Evolutionary conservation across 2,113 vertebrate species (phyloP).

Genomic region (Ellobius talpinus): DNA sequence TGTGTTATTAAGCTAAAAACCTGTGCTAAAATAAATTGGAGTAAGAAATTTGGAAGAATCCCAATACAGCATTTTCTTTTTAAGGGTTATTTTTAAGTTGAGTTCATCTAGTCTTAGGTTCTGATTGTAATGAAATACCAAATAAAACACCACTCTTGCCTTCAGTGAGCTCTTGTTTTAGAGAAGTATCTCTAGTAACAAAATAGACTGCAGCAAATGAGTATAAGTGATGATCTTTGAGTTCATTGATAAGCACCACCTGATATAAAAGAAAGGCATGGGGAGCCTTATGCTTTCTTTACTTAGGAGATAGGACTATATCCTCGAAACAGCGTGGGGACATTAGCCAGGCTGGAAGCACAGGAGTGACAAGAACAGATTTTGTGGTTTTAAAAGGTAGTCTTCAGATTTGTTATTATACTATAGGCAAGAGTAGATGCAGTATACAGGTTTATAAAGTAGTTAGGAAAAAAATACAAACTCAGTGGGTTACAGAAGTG

Average conservation of each 20-base stretch:
- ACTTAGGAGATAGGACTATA: background rate
- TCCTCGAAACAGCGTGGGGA: background rate
- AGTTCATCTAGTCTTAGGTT: background rate
- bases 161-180: background rate
- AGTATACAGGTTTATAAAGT: background rate
- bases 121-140: background rate
- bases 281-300: background rate
- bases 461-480: background rate
- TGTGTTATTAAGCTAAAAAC: slow-evolving; percentile 23
- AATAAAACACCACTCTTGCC: background rate
- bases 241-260: background rate
- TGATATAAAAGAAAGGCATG: background rate
- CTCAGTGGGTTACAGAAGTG: background rate
- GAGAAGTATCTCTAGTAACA: background rate
- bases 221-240: background rate
- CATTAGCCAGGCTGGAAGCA: background rate
- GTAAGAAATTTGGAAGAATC: background rate
- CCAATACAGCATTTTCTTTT: background rate
- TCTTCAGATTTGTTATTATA: background rate
- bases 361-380: background rate
- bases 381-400: background rate
- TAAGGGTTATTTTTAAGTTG: slow-evolving; percentile 7
- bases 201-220: background rate
- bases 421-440: background rate
- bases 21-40: background rate